Evolutionary conservation across 2,797 vertebrate species (phyloP).

Genomic region (Hephaestus fuliginosus): DNA sequence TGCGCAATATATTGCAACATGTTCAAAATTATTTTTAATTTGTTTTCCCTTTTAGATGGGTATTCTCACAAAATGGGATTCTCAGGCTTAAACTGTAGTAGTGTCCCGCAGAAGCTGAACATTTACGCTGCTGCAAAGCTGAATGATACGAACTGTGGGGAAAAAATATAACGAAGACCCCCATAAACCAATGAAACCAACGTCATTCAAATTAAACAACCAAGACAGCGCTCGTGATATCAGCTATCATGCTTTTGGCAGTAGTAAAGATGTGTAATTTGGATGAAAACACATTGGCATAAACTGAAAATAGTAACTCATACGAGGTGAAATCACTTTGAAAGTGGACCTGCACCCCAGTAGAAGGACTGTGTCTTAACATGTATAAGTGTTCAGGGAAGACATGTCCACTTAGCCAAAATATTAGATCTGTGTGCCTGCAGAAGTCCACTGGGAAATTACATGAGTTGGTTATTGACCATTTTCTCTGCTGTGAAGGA

Average conservation of each 20-base stretch:
- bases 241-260: conserved; percentile 11
- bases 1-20: too few species aligned
- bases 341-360: conserved; percentile 23
- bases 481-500: conserved; percentile 55
- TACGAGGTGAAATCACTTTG: not conserved
- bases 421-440: conserved; percentile 46
- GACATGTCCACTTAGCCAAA: conserved; percentile 41
- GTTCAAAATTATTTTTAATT: too few species aligned
- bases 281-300: conserved; percentile 12
- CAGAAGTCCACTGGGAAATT: conserved; percentile 58
- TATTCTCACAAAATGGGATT: too few species aligned
- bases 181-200: conserved; percentile 6
- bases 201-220: conserved; percentile 16
- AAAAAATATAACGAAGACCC: not conserved
- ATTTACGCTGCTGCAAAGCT: conserved; percentile 17
- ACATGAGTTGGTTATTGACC: conserved; percentile 55
- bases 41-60: too few species aligned
- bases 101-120: conserved; percentile 1
- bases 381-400: conserved; percentile 30
- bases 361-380: conserved; percentile 17
- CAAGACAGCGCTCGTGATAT: not conserved
- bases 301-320: conserved; percentile 17
- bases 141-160: not conserved
- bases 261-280: conserved; percentile 14
- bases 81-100: not conserved